Percentiles rank a stretch among this genome's conserved stretches.
phyloP scores from a whole-genome alignment of 2,888 invertebrate species.

The Lepidonotus clava region DNA sequence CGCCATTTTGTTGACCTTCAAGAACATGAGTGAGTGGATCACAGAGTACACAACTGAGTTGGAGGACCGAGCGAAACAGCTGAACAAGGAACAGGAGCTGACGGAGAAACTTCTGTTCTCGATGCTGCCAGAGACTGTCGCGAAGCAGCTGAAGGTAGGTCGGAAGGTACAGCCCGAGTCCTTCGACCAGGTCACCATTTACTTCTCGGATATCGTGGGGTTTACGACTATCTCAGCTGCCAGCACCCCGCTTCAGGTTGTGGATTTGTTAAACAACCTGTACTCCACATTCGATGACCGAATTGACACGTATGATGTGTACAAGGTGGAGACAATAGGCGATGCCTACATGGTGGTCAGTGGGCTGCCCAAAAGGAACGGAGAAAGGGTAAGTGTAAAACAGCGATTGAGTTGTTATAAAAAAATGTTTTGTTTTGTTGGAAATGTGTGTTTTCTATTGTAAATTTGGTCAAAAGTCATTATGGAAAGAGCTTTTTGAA shows the following conservation, averaged over 20 bases:
- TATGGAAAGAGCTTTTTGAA: too few relatives aligned
- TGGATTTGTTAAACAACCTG: conserved; percentile 37
- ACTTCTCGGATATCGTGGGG: conserved; percentile 55
- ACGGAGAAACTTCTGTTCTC: conserved; percentile 49
- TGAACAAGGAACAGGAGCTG: conserved; percentile 42
- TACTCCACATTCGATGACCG: conserved; percentile 56
- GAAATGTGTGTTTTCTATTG: too few relatives aligned
- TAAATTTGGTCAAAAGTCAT: too few relatives aligned
- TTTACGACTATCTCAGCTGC: conserved; percentile 43
- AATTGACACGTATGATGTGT: conserved; percentile 54
- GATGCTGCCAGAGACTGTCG: conserved; percentile 56
- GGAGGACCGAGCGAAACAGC: not conserved
- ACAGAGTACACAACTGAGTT: not conserved
- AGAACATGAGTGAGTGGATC: conserved; percentile 46
- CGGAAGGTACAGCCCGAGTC: conserved; percentile 36
- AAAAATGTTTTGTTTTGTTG: too few relatives aligned
- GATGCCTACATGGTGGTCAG: conserved; percentile 56
- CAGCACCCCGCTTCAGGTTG: conserved; percentile 54
- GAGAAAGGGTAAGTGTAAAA: conserved; percentile 34
- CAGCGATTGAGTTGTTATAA: too few relatives aligned
- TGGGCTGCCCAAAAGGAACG: conserved; percentile 50
- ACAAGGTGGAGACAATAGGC: conserved; percentile 56
- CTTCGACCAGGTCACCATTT: conserved; percentile 54
- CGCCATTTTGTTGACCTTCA: not conserved
- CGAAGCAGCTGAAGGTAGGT: conserved; percentile 38